phyloP scores from a whole-genome alignment of 1,140 invertebrate genomes.

The Zaprionus tsacasi region DNA sequence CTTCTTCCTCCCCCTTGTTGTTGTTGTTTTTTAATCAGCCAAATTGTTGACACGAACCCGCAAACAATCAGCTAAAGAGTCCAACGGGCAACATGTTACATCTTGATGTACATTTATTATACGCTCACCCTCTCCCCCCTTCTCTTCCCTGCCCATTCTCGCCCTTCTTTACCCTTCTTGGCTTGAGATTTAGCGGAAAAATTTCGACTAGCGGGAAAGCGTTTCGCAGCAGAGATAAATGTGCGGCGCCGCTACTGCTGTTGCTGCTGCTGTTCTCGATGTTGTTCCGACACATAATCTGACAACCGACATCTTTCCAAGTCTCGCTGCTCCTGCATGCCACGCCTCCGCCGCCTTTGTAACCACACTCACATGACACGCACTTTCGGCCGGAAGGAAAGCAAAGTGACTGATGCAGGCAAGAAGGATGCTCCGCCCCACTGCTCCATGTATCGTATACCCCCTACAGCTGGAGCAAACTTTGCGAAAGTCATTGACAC shows the following conservation, averaged over 20 bases:
- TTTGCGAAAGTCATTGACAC: slow-evolving; percentile 44
- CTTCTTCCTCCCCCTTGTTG: background rate
- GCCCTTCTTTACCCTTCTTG: background rate
- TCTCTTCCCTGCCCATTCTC: background rate
- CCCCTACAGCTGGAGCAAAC: slow-evolving; percentile 5
- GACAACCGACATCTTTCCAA: slow-evolving; percentile 74
- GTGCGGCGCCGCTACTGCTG: slow-evolving; percentile 40
- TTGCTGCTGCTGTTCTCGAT: slow-evolving; percentile 41
- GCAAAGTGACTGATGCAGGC: slow-evolving; percentile 44
- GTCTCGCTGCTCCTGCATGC: slow-evolving; percentile 15
- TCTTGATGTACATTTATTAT: slow-evolving; percentile 55
- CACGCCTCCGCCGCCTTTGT: slow-evolving; percentile 14
- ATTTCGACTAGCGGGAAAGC: slow-evolving; percentile 28
- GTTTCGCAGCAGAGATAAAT: slow-evolving; percentile 57
- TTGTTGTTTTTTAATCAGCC: slow-evolving; percentile 73
- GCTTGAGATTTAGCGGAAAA: background rate
- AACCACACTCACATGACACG: slow-evolving; percentile 56
- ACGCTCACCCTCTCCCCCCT: background rate
- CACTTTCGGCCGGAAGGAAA: slow-evolving; percentile 53
- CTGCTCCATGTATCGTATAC: background rate
- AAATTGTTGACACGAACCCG: slow-evolving; percentile 75
- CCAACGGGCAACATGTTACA: slow-evolving; percentile 53
- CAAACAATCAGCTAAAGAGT: slow-evolving; percentile 70
- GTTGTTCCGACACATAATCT: slow-evolving; percentile 70
- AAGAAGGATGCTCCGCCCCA: slow-evolving; percentile 12